Evolutionary conservation across 2,888 invertebrate species (phyloP).

Genomic region (Folsomia candida): DNA sequence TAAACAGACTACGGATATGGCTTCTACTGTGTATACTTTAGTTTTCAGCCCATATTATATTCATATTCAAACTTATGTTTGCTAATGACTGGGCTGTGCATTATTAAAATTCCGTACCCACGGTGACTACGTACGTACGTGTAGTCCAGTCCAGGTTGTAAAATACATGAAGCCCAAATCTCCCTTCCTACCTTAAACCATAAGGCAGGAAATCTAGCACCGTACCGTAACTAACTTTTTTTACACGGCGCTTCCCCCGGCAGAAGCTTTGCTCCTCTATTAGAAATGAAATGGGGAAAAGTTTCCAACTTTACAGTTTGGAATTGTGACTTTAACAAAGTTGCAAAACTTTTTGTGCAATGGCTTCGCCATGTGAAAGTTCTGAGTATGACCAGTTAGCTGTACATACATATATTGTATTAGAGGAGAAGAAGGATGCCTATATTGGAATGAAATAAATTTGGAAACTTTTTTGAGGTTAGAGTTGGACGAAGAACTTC

Average conservation of each 20-base stretch:
- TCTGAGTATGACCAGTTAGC: not conserved
- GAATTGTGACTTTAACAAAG: not conserved
- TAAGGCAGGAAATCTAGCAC: not conserved
- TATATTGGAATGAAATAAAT: not conserved
- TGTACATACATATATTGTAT: not conserved
- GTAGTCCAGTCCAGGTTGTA: too few species aligned
- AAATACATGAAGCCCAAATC: too few species aligned
- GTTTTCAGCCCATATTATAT: too few species aligned
- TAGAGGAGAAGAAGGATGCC: not conserved
- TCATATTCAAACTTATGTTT: too few species aligned
- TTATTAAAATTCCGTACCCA: not conserved
- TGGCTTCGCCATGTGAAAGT: not conserved
- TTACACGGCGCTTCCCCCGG: not conserved
- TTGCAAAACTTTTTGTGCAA: not conserved
- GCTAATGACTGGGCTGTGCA: too few species aligned
- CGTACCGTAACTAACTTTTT: not conserved
- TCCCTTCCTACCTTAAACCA: not conserved
- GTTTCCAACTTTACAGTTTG: not conserved
- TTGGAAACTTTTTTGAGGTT: not conserved
- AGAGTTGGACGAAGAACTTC: not conserved
- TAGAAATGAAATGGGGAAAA: not conserved
- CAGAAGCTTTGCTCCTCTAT: not conserved
- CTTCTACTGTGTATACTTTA: too few species aligned
- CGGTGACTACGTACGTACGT: not conserved
- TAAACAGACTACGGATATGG: too few species aligned